Base-by-base conservation (phyloP, 2,888 invertebrate genomes). In the Andrena minutula region DNA sequence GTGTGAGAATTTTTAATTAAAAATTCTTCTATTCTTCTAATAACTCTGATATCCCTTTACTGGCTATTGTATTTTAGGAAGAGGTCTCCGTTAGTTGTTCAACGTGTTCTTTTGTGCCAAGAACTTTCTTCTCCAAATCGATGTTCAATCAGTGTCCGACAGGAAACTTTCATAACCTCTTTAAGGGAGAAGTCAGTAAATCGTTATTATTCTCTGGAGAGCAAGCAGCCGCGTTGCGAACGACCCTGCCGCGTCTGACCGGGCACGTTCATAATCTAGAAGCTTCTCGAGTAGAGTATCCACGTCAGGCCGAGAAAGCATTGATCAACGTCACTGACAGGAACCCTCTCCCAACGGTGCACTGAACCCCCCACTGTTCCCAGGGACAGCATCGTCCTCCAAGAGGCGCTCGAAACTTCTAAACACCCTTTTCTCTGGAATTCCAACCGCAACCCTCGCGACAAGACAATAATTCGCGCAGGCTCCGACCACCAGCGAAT, bases 251-350 rank as follows among this genome's bases (percentile, higher is more conserved):
- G 8, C 7, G 70, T 49, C 30, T 20, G 12, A 60, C 7, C 47
- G 30, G 8, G 41, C 20, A 58, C n/a, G 26, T 1, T 6, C 12
- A 8, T 5, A 16, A 30, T 71, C 60, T 23, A 61, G 30, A n/a
- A 10, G 30, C 26, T 20, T 26, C 28, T 8, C 63, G 4, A 47
- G 58, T n/a, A n/a, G 58, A 58, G 47, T 26, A 32, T 41, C 7
- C 51, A 20, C 12, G 58, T 26, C n/a, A 8, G 63, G n/a, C 72
- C 23, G 41, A 47, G 65, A 56, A 60, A 80, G 64, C 79, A 88
- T 87, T 84, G 78, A 87, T 88, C 88, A 86, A 86, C 64, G 87
- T 88, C 87, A 70, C 78, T 68, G 75, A 56, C 88, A 88, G 88
- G 75, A 81, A 82, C 70, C 69, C 71, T 78, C 79, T 73, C 56